Evolutionary conservation across 2,797 vertebrate genomes (phyloP).

Genomic region (Diglossa cyanea): DNA sequence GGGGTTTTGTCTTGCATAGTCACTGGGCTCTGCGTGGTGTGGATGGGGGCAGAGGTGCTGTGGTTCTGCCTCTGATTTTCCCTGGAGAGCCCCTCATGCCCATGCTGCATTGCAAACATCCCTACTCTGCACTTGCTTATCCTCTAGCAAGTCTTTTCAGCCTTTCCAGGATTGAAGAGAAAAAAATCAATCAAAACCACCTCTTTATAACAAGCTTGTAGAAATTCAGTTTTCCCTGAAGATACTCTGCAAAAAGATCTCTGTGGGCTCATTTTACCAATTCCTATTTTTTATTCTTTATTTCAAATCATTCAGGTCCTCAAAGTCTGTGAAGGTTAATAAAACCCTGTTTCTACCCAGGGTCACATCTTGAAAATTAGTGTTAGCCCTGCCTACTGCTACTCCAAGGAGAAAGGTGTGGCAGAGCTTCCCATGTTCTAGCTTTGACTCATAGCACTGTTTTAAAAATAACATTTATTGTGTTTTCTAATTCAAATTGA

Average conservation of each 20-base stretch:
- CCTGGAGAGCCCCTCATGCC: fast-evolving
- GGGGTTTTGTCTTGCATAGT: neutral
- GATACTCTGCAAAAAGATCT: neutral
- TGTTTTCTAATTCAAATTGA: conserved; percentile 43
- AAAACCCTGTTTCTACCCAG: neutral
- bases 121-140: neutral
- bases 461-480: neutral
- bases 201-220: neutral
- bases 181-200: fast-evolving
- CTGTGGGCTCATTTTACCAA: neutral
- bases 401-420: neutral
- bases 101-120: fast-evolving
- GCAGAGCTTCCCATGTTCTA: neutral
- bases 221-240: neutral
- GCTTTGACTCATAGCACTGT: neutral
- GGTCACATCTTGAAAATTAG: neutral
- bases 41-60: neutral
- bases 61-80: neutral
- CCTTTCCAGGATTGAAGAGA: neutral
- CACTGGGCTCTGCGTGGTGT: fast-evolving
- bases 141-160: neutral
- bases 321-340: neutral
- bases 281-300: neutral
- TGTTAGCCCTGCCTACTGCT: neutral
- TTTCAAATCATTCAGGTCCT: neutral